Evolutionary conservation across 2,797 vertebrate species (phyloP).

Genomic region (Enteromius anoplus): DNA sequence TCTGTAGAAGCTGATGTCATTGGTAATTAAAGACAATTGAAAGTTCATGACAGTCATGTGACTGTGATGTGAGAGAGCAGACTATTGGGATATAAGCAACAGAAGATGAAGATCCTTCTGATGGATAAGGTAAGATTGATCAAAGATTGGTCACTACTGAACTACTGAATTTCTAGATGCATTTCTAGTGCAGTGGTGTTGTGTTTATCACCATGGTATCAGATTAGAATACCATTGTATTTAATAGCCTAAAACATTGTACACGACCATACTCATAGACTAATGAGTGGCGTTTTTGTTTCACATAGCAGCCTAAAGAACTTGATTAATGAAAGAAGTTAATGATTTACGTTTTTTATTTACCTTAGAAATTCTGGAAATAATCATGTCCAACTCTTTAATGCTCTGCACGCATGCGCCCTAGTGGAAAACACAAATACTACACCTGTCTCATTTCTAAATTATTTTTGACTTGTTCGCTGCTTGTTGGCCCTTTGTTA

Average conservation of each 20-base stretch:
- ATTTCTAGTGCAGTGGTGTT: background rate
- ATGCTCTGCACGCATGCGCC: background rate
- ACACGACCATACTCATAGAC: background rate
- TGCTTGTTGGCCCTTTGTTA: background rate
- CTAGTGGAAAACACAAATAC: constrained; percentile 6
- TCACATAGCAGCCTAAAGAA: background rate
- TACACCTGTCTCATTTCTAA: background rate
- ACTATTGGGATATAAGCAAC: background rate
- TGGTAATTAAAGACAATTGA: constrained; percentile 39
- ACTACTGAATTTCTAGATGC: background rate
- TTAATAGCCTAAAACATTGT: background rate
- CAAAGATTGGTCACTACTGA: background rate
- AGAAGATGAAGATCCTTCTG: constrained; percentile 35
- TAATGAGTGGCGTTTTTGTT: background rate
- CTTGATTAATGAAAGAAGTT: background rate
- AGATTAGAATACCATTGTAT: background rate
- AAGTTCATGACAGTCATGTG: constrained; percentile 54
- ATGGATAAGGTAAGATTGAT: constrained; percentile 15
- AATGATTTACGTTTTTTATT: too few relatives aligned
- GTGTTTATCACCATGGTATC: background rate
- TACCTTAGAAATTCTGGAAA: background rate
- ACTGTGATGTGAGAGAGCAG: background rate
- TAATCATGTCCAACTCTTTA: too few relatives aligned
- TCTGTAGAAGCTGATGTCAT: background rate
- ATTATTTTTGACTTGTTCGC: background rate